Conservation (phyloP, 2,797 vertebrate genomes). For the Mormyrus proboscirostris region DNA sequence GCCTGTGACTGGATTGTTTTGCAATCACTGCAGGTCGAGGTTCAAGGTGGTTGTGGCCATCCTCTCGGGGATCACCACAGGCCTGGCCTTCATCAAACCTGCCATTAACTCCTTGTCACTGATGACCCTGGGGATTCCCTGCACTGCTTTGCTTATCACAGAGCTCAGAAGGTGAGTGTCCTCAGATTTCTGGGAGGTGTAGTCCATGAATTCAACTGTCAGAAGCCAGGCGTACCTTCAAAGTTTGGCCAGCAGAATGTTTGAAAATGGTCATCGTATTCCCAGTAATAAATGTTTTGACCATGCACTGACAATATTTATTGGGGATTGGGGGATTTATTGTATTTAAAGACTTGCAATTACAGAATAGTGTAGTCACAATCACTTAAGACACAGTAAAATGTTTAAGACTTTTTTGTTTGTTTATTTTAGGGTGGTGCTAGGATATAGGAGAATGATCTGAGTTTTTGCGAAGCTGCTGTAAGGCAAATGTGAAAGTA, state of each 20-base stretch:
- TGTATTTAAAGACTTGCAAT: neutral
- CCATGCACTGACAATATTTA: neutral
- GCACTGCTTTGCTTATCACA: constrained; percentile 80
- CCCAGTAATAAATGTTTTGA: neutral
- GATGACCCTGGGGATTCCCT: constrained; percentile 91
- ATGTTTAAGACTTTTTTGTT: neutral
- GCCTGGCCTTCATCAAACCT: constrained; percentile 89
- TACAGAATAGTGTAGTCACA: neutral
- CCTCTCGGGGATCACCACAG: constrained; percentile 85
- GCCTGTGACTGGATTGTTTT: neutral
- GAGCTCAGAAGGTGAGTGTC: constrained; percentile 83
- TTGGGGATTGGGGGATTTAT: neutral
- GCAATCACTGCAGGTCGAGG: constrained; percentile 62
- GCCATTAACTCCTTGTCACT: constrained; percentile 90
- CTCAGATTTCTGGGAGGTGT: neutral
- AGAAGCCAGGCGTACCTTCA: neutral
- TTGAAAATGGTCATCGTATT: neutral
- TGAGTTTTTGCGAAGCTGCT: neutral
- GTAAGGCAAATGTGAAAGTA: neutral
- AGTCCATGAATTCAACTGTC: neutral
- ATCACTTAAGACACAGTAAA: neutral
- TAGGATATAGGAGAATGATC: neutral
- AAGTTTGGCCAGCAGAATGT: neutral
- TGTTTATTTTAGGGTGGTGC: neutral
- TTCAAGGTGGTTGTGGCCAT: constrained; percentile 90